phyloP scores from a whole-genome alignment of 2,113 vertebrate species.

The Ellobius talpinus region DNA sequence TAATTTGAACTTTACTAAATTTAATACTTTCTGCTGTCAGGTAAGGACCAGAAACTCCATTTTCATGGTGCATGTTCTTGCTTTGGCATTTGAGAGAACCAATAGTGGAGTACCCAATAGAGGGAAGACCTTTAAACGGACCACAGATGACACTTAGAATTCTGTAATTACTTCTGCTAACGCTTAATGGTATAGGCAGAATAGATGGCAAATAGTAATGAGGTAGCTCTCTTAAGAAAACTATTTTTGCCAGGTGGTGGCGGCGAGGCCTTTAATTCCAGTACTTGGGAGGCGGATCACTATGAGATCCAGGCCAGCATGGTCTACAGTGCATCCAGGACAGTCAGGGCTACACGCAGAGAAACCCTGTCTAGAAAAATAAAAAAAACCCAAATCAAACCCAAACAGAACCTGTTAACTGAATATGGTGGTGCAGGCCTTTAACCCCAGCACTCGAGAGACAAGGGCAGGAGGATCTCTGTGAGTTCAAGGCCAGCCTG shows the following conservation, averaged over 20 bases:
- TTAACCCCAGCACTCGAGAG: not conserved
- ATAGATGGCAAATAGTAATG: slow-evolving; percentile 25
- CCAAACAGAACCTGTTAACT: too few species aligned
- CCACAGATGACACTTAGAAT: slow-evolving; percentile 15
- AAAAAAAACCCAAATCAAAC: too few species aligned
- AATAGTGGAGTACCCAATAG: not conserved
- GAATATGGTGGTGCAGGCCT: not conserved
- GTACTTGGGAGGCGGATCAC: not conserved
- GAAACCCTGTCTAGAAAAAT: not conserved
- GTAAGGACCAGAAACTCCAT: slow-evolving; percentile 17
- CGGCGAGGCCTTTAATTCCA: not conserved
- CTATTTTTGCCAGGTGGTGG: not conserved
- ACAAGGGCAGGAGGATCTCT: not conserved
- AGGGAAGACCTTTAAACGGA: not conserved
- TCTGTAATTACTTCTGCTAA: not conserved
- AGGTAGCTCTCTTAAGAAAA: slow-evolving; percentile 46
- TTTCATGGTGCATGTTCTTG: slow-evolving; percentile 46
- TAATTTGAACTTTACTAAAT: slow-evolving; percentile 53
- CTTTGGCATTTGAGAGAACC: slow-evolving; percentile 17
- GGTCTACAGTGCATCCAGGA: not conserved
- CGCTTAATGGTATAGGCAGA: not conserved
- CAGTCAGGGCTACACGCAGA: not conserved
- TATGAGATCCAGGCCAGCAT: not conserved
- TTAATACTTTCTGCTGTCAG: not conserved
- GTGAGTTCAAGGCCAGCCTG: not conserved